phyloP scores from a whole-genome alignment of 2,888 invertebrate species.

The Drosophila differens region DNA sequence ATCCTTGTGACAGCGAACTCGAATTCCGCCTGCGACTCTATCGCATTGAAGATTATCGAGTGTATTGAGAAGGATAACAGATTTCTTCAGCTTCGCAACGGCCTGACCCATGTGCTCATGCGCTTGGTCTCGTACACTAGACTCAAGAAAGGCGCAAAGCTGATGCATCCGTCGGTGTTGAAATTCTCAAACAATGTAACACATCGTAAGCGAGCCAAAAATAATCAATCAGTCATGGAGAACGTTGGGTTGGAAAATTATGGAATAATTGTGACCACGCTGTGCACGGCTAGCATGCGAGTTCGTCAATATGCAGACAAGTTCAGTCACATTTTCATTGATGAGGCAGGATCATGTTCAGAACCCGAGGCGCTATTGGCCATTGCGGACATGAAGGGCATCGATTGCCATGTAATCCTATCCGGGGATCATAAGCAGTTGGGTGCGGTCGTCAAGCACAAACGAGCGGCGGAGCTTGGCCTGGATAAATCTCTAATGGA shows the following conservation, averaged over 20 bases:
- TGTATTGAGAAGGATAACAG: constrained; percentile 42
- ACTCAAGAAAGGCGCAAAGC: constrained; percentile 74
- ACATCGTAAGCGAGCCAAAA: fast-evolving
- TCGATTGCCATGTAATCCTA: constrained; percentile 87
- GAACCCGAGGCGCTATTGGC: constrained; percentile 90
- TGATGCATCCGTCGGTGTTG: constrained; percentile 66
- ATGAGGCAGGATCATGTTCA: constrained; percentile 91
- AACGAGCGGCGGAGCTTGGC: constrained; percentile 71
- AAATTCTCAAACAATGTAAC: constrained; percentile 83
- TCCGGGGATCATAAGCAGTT: constrained; percentile 92
- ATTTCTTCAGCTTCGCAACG: neutral
- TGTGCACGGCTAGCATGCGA: constrained; percentile 86
- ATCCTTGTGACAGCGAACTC: constrained; percentile 90
- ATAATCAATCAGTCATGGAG: fast-evolving
- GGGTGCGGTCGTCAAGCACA: constrained; percentile 88
- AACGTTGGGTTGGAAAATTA: constrained; percentile 83
- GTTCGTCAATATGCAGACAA: constrained; percentile 52
- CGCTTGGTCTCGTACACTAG: constrained; percentile 84
- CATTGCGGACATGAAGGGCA: constrained; percentile 82
- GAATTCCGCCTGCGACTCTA: constrained; percentile 90
- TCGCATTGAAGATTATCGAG: constrained; percentile 86
- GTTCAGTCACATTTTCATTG: constrained; percentile 89
- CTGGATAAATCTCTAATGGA: constrained; percentile 88
- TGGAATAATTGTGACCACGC: constrained; percentile 88
- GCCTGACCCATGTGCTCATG: constrained; percentile 70